These are phyloP conservation scores for Spinus olivaceus DNA, from an alignment of 2,797 vertebrate species.

Conservation along the genomic window DNA sequence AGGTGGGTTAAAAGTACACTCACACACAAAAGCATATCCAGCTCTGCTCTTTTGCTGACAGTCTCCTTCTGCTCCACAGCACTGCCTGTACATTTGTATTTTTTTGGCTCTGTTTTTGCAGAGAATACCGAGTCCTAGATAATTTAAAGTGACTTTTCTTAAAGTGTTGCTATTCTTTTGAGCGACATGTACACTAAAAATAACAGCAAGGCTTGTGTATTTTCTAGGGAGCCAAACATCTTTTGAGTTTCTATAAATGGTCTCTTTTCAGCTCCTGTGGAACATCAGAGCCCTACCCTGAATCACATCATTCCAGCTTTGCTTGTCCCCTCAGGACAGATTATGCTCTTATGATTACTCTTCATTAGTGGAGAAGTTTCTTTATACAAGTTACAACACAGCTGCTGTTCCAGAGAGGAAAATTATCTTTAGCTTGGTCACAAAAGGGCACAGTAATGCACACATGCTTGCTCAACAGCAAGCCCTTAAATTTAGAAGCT, in stretches of 20 bases:
- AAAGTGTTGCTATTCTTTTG: not conserved
- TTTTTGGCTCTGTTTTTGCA: not conserved
- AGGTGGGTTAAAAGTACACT: not conserved
- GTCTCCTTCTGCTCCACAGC: not conserved
- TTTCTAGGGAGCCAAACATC: not conserved
- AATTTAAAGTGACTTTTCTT: not conserved
- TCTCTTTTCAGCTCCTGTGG: not conserved
- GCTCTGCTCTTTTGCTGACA: not conserved
- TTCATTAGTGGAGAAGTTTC: not conserved
- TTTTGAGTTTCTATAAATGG: not conserved
- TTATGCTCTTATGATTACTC: not conserved
- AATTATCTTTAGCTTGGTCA: conserved; percentile 28
- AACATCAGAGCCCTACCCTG: not conserved
- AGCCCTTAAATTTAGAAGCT: conserved; percentile 47
- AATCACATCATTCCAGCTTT: not conserved
- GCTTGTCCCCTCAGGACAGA: not conserved
- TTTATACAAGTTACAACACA: not conserved
- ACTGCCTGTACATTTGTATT: not conserved
- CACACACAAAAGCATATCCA: not conserved
- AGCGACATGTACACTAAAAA: not conserved
- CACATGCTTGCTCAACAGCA: not conserved
- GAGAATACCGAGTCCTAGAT: not conserved
- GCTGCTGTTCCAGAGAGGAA: not conserved
- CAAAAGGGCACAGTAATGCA: not conserved
- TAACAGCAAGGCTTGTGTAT: not conserved